A percentile compares a stretch with the other conserved stretches of the same genome.
These are phyloP conservation scores for Eunapius fragilis DNA, from an alignment of 37 sponge, comb jelly and placozoan genomes.

Conservation along the genomic window DNA sequence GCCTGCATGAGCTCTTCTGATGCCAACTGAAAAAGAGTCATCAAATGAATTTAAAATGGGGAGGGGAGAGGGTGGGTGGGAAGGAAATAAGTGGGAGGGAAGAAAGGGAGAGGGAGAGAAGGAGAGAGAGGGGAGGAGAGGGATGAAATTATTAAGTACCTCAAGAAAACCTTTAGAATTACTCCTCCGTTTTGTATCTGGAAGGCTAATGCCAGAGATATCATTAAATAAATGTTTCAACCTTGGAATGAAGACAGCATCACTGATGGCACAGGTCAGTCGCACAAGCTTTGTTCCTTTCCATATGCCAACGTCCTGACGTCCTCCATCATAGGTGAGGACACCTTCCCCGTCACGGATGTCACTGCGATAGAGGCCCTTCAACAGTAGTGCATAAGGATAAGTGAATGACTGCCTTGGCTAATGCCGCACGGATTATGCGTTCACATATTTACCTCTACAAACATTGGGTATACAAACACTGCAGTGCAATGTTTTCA, in stretches of 20 bases:
- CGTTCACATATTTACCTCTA: neutral
- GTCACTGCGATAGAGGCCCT: constrained; percentile 78
- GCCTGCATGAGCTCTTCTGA: constrained; percentile 74
- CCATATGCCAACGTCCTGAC: constrained; percentile 86
- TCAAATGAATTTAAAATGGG: too few species aligned
- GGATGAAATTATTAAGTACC: constrained; percentile 15
- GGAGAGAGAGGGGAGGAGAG: too few species aligned
- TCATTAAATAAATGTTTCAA: neutral
- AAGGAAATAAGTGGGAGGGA: neutral
- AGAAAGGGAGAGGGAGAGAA: too few species aligned
- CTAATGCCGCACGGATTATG: neutral
- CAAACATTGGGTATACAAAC: too few species aligned
- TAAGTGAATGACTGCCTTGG: too few species aligned
- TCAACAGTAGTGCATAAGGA: constrained; percentile 2
- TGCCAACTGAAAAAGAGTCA: constrained; percentile 26
- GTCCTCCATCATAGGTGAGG: constrained; percentile 60
- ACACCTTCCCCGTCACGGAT: constrained; percentile 78
- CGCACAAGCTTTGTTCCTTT: constrained; percentile 64
- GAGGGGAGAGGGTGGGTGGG: too few species aligned
- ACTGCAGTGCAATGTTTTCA: too few species aligned
- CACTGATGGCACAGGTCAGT: constrained; percentile 59
- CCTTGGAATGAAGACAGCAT: constrained; percentile 25
- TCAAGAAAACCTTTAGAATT: constrained; percentile 71
- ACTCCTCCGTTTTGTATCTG: constrained; percentile 45
- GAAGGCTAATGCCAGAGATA: constrained; percentile 9